These are phyloP conservation scores for Nautilus pompilius DNA, from an alignment of 1,140 invertebrate species.

Conservation along the genomic window DNA sequence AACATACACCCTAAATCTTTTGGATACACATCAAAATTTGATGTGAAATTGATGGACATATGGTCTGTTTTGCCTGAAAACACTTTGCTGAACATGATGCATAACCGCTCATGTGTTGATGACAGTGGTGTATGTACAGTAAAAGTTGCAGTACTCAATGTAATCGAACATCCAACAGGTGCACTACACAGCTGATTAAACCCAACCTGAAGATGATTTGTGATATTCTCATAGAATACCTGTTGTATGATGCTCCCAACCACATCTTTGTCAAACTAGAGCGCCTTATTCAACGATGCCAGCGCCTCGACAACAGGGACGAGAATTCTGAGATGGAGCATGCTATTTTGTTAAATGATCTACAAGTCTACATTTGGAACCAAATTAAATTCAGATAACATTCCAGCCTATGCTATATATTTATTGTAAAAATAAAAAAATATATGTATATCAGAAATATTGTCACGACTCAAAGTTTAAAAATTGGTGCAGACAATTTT, in stretches of 20 bases:
- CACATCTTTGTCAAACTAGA: not conserved
- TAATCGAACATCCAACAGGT: constrained; percentile 16
- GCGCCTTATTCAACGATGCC: constrained; percentile 4
- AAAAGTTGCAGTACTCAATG: constrained; percentile 28
- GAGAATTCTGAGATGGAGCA: constrained; percentile 8
- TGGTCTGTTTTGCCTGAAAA: constrained; percentile 22
- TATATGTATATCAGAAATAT: too few relatives aligned
- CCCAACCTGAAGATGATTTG: constrained; percentile 29
- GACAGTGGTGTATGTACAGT: constrained; percentile 31
- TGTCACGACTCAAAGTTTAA: too few relatives aligned
- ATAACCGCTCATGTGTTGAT: constrained; percentile 16
- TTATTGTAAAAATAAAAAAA: too few relatives aligned
- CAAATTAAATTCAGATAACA: not conserved
- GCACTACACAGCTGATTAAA: constrained; percentile 20
- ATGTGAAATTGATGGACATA: constrained; percentile 24
- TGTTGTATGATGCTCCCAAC: constrained; percentile 29
- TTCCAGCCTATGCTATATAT: too few relatives aligned
- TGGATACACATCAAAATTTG: constrained; percentile 27
- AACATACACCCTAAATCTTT: constrained; percentile 28
- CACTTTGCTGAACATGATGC: constrained; percentile 15
- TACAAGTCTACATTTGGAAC: constrained; percentile 4
- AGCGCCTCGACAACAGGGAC: constrained; percentile 4
- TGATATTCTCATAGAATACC: constrained; percentile 35
- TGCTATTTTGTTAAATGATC: constrained; percentile 9
- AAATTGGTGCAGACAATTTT: too few relatives aligned